Percentiles rank a stretch among this genome's conserved stretches.
These are phyloP conservation scores for Notoglanidium macrostoma DNA, from an alignment of 2,797 vertebrate species.

Conservation along the genomic window DNA sequence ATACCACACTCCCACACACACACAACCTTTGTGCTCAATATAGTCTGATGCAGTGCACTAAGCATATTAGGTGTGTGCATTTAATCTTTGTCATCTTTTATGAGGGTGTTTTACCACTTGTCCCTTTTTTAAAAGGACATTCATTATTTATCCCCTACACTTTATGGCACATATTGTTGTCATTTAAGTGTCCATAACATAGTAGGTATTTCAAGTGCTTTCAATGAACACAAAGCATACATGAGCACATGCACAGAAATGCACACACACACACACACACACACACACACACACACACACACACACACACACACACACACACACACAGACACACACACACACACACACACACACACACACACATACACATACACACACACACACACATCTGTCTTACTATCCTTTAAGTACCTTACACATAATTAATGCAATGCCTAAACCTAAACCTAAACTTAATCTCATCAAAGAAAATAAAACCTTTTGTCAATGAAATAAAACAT, in stretches of 20 bases:
- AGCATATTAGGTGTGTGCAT: slow-evolving; percentile 67
- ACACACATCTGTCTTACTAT: too few relatives aligned
- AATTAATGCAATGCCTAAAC: too few relatives aligned
- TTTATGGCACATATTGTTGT: slow-evolving; percentile 69
- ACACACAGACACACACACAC: too few relatives aligned
- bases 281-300: slow-evolving; percentile 39
- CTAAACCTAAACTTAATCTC: too few relatives aligned
- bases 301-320: too few relatives aligned
- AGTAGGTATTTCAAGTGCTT: slow-evolving; percentile 68
- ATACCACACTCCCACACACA: neutral
- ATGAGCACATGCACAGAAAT: neutral
- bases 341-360: slow-evolving; percentile 59
- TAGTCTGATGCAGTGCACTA: slow-evolving; percentile 57
- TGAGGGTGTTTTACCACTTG: slow-evolving; percentile 57
- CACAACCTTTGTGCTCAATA: neutral
- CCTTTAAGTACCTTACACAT: too few relatives aligned
- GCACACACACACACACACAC: slow-evolving; percentile 36
- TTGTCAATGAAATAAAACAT: too few relatives aligned
- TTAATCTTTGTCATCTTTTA: slow-evolving; percentile 65
- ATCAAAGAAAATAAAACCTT: too few relatives aligned
- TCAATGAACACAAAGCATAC: slow-evolving; percentile 37
- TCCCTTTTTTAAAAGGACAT: slow-evolving; percentile 62
- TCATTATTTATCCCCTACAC: slow-evolving; percentile 70
- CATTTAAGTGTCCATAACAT: slow-evolving; percentile 61
- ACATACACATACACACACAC: too few relatives aligned